Percentiles rank a stretch among this genome's conserved stretches.
Evolutionary conservation across 2,888 invertebrate species (phyloP).

Genomic region (Ornithoptera priamus): DNA sequence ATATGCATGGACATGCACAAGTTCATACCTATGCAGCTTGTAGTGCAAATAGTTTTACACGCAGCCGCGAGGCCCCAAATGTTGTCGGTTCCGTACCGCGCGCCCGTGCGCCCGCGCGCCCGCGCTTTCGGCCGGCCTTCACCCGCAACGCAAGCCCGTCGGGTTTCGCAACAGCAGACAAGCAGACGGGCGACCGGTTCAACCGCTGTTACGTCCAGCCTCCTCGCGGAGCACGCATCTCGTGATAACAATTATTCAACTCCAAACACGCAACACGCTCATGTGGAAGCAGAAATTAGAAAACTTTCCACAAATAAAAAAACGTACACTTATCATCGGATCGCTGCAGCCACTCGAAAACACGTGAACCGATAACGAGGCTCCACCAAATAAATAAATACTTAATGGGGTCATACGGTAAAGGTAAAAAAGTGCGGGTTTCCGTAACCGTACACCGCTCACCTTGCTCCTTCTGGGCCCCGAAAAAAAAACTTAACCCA

Average conservation of each 20-base stretch:
- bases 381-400: conserved; percentile 45
- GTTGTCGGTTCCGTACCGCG: conserved; percentile 49
- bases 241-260: too few relatives aligned
- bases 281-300: not conserved
- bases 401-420: conserved; percentile 70
- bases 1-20: too few relatives aligned
- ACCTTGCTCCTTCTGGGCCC: conserved; percentile 71
- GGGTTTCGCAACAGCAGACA: conserved; percentile 68
- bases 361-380: conserved; percentile 60
- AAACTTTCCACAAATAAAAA: not conserved
- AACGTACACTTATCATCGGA: conserved; percentile 4
- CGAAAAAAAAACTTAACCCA: conserved; percentile 71
- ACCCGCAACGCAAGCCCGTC: conserved; percentile 68
- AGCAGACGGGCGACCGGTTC: conserved; percentile 29
- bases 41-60: too few relatives aligned
- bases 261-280: not conserved
- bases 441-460: conserved; percentile 76
- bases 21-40: too few relatives aligned
- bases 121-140: conserved; percentile 56
- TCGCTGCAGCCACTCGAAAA: conserved; percentile 36
- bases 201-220: conserved; percentile 44
- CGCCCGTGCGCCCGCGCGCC: conserved; percentile 37
- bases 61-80: too few relatives aligned
- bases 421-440: conserved; percentile 63
- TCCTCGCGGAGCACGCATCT: not conserved